Conservation (phyloP, 2,113 vertebrate genomes). For the Etheostoma cragini region DNA sequence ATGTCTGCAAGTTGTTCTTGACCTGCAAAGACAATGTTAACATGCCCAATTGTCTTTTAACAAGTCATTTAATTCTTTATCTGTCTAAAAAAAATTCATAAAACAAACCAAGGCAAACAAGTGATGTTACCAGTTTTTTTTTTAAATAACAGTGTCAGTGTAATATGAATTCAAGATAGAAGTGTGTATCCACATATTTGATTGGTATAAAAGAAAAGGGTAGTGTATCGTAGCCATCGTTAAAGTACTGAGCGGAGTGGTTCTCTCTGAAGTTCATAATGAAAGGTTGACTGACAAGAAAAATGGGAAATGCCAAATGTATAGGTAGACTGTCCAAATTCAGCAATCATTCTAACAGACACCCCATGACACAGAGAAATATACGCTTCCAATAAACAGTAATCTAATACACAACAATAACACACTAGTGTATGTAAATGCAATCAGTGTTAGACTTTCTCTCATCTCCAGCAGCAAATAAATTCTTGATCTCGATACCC, state of each 20-base stretch:
- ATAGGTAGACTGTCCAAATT: not conserved
- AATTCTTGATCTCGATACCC: not conserved
- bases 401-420: slow-evolving; percentile 5
- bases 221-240: not conserved
- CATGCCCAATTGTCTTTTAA: not conserved
- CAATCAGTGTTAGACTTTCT: slow-evolving; percentile 30
- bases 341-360: slow-evolving; percentile 1
- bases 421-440: slow-evolving; percentile 19
- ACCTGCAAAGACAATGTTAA: slow-evolving; percentile 6
- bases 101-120: not conserved
- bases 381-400: not conserved
- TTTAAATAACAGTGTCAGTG: not conserved
- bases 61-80: not conserved
- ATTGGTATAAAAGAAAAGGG: slow-evolving; percentile 11
- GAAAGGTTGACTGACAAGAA: not conserved
- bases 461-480: slow-evolving; percentile 20
- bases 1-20: slow-evolving; percentile 9
- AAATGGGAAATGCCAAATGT: not conserved
- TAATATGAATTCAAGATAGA: not conserved
- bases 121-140: not conserved
- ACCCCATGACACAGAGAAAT: not conserved
- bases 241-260: not conserved
- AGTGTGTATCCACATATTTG: not conserved
- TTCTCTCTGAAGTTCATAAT: not conserved
- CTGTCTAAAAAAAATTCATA: not conserved